phyloP scores from a whole-genome alignment of 2,113 vertebrate genomes.

The Pelecanoides urinatrix region DNA sequence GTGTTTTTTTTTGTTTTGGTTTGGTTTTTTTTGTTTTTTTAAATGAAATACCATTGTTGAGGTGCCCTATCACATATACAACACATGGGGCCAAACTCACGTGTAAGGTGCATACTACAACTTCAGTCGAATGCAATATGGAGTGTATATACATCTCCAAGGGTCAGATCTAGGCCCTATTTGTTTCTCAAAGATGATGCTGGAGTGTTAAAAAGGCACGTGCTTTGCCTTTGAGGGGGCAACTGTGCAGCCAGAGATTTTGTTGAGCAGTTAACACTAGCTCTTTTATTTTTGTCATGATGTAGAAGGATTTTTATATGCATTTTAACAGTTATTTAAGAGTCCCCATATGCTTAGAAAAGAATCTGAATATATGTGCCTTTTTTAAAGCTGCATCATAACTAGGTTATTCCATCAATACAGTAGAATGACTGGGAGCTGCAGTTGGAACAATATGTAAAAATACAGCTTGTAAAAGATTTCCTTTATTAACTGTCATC shows the following conservation, averaged over 20 bases:
- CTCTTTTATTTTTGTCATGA: slow-evolving; percentile 58
- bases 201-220: slow-evolving; percentile 5
- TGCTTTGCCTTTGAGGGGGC: slow-evolving; percentile 27
- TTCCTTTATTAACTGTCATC: slow-evolving; percentile 97
- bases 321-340: slow-evolving; percentile 84
- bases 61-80: not conserved
- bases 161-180: not conserved
- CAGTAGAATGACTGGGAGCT: slow-evolving; percentile 75
- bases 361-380: slow-evolving; percentile 81
- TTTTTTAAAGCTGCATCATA: slow-evolving; percentile 62
- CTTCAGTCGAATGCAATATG: not conserved
- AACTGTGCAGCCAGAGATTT: slow-evolving; percentile 49
- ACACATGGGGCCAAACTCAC: not conserved
- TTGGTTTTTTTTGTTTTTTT: not conserved
- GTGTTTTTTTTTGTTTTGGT: too few relatives aligned
- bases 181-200: not conserved
- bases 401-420: slow-evolving; percentile 80
- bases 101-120: not conserved
- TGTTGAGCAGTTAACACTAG: slow-evolving; percentile 53
- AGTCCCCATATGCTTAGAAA: slow-evolving; percentile 75
- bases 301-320: slow-evolving; percentile 64
- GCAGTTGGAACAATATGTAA: slow-evolving; percentile 84
- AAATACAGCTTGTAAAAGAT: slow-evolving; percentile 88
- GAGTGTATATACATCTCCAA: not conserved
- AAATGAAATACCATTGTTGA: not conserved